A percentile compares a stretch with the other conserved stretches of the same genome.
These are phyloP conservation scores for Mustelus asterias DNA, from an alignment of 2,113 vertebrate species.

Conservation along the genomic window DNA sequence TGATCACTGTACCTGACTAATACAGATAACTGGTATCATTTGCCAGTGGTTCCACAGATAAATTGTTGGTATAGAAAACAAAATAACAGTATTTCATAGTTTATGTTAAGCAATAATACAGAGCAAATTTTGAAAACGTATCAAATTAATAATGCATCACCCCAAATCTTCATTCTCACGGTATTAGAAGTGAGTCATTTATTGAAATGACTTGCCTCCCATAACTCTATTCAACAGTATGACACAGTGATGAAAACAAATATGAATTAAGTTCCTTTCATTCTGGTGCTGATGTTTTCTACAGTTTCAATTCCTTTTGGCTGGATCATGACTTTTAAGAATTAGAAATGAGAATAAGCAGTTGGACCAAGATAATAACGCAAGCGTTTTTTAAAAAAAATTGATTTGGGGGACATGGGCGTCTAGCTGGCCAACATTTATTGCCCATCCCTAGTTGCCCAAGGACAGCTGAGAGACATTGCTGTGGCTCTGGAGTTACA, in stretches of 20 bases:
- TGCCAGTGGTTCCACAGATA: background rate
- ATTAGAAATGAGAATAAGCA: background rate
- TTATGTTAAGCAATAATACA: background rate
- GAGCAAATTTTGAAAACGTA: background rate
- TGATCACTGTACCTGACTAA: background rate
- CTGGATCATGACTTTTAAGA: background rate
- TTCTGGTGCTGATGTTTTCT: background rate
- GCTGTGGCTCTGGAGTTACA: no score
- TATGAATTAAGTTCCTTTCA: background rate
- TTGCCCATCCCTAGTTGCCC: no score
- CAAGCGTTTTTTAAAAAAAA: background rate
- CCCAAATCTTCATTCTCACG: background rate
- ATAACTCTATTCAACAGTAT: background rate
- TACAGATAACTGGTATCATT: background rate
- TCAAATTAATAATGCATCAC: background rate
- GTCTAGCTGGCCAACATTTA: no score
- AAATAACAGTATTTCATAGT: background rate
- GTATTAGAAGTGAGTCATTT: background rate
- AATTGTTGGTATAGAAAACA: background rate
- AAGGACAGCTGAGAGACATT: no score
- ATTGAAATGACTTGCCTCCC: background rate
- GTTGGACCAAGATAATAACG: background rate
- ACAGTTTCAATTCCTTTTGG: background rate
- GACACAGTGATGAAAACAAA: background rate
- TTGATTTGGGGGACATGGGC: no score